Base-by-base conservation (phyloP, 2,888 invertebrate species). In the Onthophagus sagittarius region DNA sequence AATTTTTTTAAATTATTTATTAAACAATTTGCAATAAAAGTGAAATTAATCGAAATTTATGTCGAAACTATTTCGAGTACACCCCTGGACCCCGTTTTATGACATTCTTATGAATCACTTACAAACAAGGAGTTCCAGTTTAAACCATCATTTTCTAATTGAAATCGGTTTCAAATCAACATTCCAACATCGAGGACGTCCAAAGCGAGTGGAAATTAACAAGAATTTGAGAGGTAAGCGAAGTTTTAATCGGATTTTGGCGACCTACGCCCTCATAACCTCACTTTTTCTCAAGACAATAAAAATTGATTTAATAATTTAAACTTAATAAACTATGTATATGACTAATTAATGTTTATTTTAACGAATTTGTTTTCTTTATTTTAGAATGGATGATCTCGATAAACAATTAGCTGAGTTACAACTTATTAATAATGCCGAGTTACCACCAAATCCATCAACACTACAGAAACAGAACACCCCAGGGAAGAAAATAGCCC, bases 371-470 rank as follows among this genome's bases (percentile, higher is more conserved):
- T 33, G 33, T 5, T 33, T 33, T 33, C 5, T 63, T 67, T 23
- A 3, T 23, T 67, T n/a, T 32, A 67, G 67, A 67, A 88, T 91
- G 86, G 89, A 91, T 77, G 89, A 91, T 79, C 85, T 93, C 80
- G 92, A 93, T 79, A 90, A 91, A 79, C 91, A 93, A 86, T 86
- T 93, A 79, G 90, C 91, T 13, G 90, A 90, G 80, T 84, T 93
- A 79, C 90, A 91, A 82, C 86, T 92, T 82, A 86, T 88, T 71
- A 90, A 89, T 76, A 87, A 86, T 75, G 81, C 82, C 11, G 84
- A 86, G 23, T 78, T 86, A 69, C 83, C 84, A 72, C 83, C 81
- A 62, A 83, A 81, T 77, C 79, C 82, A 1, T 53, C 39, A 11
- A 77, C 77, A 72, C 71, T 79, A 5, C 80, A 74, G 84, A 84